Conservation (phyloP, 2,797 vertebrate species). For the Morus bassanus region DNA sequence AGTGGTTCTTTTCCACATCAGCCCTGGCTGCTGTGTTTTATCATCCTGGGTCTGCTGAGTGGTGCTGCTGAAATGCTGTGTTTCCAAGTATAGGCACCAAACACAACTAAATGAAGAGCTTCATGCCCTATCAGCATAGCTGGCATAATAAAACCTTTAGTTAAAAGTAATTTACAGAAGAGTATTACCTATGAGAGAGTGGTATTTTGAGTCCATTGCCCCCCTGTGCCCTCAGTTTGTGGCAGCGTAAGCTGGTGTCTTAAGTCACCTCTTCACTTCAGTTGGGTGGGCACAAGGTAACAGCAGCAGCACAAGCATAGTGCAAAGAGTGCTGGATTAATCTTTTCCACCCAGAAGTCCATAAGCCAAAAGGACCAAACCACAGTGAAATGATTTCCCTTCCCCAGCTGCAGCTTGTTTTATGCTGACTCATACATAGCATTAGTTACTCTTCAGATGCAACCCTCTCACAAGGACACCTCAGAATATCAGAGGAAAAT, state of each 20-base stretch:
- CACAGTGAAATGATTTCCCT: background rate
- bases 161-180: background rate
- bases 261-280: background rate
- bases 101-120: background rate
- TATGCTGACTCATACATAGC: background rate
- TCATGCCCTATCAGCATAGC: background rate
- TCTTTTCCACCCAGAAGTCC: background rate
- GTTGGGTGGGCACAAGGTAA: background rate
- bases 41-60: background rate
- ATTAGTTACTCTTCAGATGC: background rate
- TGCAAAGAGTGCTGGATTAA: background rate
- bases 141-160: background rate
- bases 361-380: background rate
- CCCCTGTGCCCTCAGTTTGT: background rate
- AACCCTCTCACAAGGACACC: background rate
- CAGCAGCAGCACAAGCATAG: background rate
- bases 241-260: background rate
- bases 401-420: background rate
- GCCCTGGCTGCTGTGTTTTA: background rate
- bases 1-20: background rate
- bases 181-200: background rate
- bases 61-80: background rate
- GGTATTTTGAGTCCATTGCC: background rate
- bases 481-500: background rate
- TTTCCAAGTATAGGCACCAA: background rate